phyloP scores from a whole-genome alignment of 2,888 invertebrate genomes.

The Meandrusa payeni region DNA sequence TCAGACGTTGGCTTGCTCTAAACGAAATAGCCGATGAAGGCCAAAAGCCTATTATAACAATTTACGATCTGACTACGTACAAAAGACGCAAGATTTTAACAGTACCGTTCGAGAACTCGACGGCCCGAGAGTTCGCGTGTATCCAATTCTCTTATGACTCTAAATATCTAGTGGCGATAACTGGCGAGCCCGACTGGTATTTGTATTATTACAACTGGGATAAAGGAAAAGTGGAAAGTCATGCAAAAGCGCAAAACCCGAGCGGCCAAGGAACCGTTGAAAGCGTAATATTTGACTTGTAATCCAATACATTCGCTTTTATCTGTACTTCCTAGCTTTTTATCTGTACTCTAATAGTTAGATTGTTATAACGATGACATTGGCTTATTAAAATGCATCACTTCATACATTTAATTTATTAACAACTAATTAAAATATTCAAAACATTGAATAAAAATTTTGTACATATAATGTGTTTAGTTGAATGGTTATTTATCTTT shows the following conservation, averaged over 20 bases:
- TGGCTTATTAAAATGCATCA: too few species aligned
- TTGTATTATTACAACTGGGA: constrained; percentile 91
- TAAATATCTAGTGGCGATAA: constrained; percentile 88
- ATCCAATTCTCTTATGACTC: constrained; percentile 91
- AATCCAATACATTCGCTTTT: neutral
- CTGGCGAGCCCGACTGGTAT: constrained; percentile 91
- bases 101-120: constrained; percentile 81
- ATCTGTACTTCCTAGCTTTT: too few species aligned
- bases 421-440: too few species aligned
- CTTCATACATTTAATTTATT: too few species aligned
- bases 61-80: constrained; percentile 86
- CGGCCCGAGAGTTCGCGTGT: constrained; percentile 84
- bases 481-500: too few species aligned
- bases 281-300: constrained; percentile 45
- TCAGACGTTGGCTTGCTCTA: constrained; percentile 83
- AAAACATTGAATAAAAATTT: too few species aligned
- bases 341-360: too few species aligned
- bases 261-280: constrained; percentile 84
- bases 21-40: constrained; percentile 83
- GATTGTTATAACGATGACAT: too few species aligned
- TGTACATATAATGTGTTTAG: too few species aligned
- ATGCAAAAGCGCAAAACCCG: constrained; percentile 85
- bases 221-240: constrained; percentile 89
- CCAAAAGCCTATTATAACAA: constrained; percentile 83
- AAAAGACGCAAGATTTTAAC: constrained; percentile 85